A percentile compares a stretch with the other conserved stretches of the same genome.
These are phyloP conservation scores for Agrochola lota DNA, from an alignment of 2,888 invertebrate species.

Conservation along the genomic window DNA sequence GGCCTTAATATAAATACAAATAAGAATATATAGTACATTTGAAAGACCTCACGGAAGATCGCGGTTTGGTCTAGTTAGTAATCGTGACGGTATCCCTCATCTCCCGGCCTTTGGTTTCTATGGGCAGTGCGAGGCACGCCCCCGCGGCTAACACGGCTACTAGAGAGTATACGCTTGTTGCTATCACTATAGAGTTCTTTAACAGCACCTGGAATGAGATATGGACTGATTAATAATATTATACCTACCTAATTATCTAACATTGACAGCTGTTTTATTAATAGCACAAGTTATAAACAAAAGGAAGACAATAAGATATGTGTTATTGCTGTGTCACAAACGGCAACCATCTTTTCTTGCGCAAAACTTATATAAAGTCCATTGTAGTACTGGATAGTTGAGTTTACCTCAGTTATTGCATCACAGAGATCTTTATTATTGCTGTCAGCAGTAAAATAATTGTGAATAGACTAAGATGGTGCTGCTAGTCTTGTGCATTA, in stretches of 20 bases:
- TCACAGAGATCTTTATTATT: background rate
- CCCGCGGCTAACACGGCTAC: conserved; percentile 94
- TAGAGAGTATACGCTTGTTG: conserved; percentile 94
- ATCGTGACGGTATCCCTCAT: conserved; percentile 90
- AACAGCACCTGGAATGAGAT: conserved; percentile 91
- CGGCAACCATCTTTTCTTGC: background rate
- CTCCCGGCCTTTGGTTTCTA: conserved; percentile 95
- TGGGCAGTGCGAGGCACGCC: conserved; percentile 95
- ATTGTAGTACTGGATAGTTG: background rate
- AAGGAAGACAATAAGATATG: background rate
- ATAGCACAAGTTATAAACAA: background rate
- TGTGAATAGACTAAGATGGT: background rate
- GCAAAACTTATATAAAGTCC: background rate
- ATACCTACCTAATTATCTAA: background rate
- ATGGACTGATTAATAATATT: background rate
- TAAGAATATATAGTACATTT: conserved; percentile 8
- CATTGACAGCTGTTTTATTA: background rate
- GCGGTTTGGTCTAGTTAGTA: conserved; percentile 67
- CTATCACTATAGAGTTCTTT: conserved; percentile 93
- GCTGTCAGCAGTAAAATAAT: background rate
- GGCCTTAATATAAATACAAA: conserved; percentile 8
- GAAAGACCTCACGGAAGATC: background rate
- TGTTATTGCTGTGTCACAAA: background rate
- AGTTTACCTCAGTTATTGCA: background rate
- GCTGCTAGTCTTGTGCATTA: background rate